Base-by-base conservation (phyloP, 2,888 invertebrate species). In the Scaeva pyrastri region DNA sequence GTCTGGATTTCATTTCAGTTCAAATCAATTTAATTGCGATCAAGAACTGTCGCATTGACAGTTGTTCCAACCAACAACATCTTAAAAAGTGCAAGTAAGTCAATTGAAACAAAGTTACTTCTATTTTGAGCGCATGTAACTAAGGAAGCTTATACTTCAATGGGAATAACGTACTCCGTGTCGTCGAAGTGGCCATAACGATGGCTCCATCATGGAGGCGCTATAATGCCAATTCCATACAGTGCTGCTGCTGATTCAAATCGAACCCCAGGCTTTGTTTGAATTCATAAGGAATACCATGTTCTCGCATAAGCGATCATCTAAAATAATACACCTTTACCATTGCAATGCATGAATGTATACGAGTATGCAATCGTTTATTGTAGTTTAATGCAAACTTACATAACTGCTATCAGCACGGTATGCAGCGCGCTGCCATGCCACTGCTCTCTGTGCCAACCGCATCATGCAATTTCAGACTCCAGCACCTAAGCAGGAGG, bases 21-120 rank as follows among this genome's bases (percentile, higher is more conserved):
- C 70, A 55, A 64, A 79, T 79, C 73, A 78, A 84, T 80, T 80
- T 79, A 80, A 84, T 80, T 84, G 84, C 80, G 66, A 75, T 75
- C 71, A 26, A 84, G 75, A 84, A 84, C 52, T 79, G 80, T 84
- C 84, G 19, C 75, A 66, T 21, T 71, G 23, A 52, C 68, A 68
- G 68, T 52, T 68, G n/a, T 21, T 8, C 5, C 6, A 52, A 31
- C 6, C 10, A 39, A 23, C 23, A 68, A 14, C 21, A 36, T 45
- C 31, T 14, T 12, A 48, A 36, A 19, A n/a, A 58, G 6, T 64
- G 12, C 26, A n/a, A 48, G 8, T 16, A 21, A 39, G 2, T 26
- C 19, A 41, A 11, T 56, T 16, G 5, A 11, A n/a, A 56, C n/a
- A 12, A 11, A 56, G 16, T 11, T 2, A 62, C 31, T 48, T 66